These are phyloP conservation scores for Colistium nudipinnis DNA, from an alignment of 2,113 vertebrate species.

Conservation along the genomic window DNA sequence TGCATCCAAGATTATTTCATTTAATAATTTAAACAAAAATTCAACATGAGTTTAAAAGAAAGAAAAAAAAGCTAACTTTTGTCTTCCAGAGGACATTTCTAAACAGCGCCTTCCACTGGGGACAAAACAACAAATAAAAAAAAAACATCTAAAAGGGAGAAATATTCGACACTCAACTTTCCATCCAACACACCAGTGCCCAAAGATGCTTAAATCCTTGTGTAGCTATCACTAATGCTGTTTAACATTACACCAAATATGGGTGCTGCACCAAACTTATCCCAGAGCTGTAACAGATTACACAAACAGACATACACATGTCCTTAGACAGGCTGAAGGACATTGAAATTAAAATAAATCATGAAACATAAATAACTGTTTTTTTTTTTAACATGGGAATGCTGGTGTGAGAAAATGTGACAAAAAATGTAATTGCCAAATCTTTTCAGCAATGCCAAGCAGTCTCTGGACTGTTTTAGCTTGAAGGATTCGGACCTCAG, in stretches of 20 bases:
- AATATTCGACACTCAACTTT: background rate
- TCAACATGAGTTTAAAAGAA: background rate
- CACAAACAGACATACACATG: background rate
- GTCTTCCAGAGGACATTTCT: conserved; percentile 38
- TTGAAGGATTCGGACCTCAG: conserved; percentile 17
- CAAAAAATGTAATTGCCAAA: background rate
- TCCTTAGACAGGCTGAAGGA: conserved; percentile 7
- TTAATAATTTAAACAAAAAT: background rate
- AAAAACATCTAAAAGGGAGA: background rate
- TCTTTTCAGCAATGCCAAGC: conserved; percentile 12
- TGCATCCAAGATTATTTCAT: background rate
- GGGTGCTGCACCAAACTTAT: conserved; percentile 25
- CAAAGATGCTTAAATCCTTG: conserved; percentile 14
- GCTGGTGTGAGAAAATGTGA: conserved; percentile 33
- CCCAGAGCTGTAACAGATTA: conserved; percentile 28
- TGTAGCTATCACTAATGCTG: conserved; percentile 26
- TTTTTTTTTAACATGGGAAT: background rate
- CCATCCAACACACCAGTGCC: background rate
- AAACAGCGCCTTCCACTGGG: conserved; percentile 3
- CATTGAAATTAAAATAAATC: background rate
- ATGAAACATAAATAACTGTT: background rate
- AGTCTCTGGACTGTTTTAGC: conserved; percentile 13
- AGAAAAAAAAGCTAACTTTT: background rate
- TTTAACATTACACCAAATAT: conserved; percentile 22
- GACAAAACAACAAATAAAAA: background rate